Percentiles rank a stretch among this genome's conserved stretches.
Evolutionary conservation across 2,797 vertebrate species (phyloP).

Genomic region (Hipposideros larvatus): DNA sequence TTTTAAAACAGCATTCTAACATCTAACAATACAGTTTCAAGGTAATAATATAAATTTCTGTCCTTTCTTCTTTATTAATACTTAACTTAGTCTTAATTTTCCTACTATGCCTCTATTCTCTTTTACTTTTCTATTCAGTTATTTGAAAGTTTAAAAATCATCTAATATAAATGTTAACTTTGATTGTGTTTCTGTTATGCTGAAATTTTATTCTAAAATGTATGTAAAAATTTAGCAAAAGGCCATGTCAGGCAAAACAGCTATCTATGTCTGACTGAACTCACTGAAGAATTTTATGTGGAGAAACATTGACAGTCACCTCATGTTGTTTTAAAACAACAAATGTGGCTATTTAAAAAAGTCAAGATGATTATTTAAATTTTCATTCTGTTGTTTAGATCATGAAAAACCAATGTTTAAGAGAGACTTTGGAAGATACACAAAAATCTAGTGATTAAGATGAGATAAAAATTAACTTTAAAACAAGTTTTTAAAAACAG

Average conservation of each 20-base stretch:
- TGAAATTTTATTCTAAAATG: constrained; percentile 11
- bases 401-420: constrained; percentile 24
- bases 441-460: background rate
- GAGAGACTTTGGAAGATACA: background rate
- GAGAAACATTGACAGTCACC: background rate
- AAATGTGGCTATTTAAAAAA: background rate
- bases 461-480: background rate
- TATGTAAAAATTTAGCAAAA: constrained; percentile 34
- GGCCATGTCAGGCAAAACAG: background rate
- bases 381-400: constrained; percentile 40
- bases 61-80: constrained; percentile 6
- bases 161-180: constrained; percentile 7
- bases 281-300: background rate
- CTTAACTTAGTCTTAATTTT: background rate
- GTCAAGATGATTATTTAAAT: constrained; percentile 3
- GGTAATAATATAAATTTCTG: background rate
- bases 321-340: constrained; percentile 47
- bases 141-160: constrained; percentile 55
- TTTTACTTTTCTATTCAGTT: constrained; percentile 8
- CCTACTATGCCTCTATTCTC: background rate
- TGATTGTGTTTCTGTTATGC: background rate
- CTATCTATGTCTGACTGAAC: background rate
- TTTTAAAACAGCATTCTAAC: background rate
- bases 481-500: background rate
- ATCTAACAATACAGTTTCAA: background rate